These are phyloP conservation scores for Tupaia chinensis DNA, from an alignment of 2,113 vertebrate species.

Conservation along the genomic window DNA sequence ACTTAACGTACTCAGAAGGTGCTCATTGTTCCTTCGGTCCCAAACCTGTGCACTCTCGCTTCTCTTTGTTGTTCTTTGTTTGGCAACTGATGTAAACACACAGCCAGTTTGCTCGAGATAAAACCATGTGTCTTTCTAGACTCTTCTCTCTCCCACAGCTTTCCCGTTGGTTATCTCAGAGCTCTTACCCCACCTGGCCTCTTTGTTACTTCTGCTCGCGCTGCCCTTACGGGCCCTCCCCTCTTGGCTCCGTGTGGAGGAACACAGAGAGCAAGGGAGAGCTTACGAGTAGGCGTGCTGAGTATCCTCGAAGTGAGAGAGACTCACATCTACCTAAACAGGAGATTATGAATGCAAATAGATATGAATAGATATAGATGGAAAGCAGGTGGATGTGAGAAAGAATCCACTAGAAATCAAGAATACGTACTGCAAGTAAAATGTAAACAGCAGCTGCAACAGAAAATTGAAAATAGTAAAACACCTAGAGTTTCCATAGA, in stretches of 20 bases:
- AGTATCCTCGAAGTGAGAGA: background rate
- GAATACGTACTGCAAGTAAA: background rate
- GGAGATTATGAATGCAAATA: background rate
- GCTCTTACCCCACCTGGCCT: background rate
- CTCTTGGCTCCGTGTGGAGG: background rate
- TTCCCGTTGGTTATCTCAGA: background rate
- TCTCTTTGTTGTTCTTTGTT: background rate
- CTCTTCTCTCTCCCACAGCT: background rate
- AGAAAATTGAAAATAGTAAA: background rate
- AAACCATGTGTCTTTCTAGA: background rate
- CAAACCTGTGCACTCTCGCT: background rate
- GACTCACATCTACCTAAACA: background rate
- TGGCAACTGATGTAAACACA: background rate
- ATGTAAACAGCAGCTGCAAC: background rate
- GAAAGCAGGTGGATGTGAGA: background rate
- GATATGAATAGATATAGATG: background rate
- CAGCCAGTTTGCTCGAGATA: background rate
- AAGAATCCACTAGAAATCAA: background rate
- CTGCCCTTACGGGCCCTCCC: fast-evolving
- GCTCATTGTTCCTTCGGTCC: background rate
- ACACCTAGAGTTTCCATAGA: background rate
- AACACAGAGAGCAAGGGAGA: background rate
- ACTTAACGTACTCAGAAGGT: background rate
- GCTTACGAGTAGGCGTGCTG: background rate
- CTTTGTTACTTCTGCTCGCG: background rate